Percentiles rank a stretch among this genome's conserved stretches.
Conservation (phyloP, 2,888 invertebrate species). For the Ornithoptera priamus region DNA sequence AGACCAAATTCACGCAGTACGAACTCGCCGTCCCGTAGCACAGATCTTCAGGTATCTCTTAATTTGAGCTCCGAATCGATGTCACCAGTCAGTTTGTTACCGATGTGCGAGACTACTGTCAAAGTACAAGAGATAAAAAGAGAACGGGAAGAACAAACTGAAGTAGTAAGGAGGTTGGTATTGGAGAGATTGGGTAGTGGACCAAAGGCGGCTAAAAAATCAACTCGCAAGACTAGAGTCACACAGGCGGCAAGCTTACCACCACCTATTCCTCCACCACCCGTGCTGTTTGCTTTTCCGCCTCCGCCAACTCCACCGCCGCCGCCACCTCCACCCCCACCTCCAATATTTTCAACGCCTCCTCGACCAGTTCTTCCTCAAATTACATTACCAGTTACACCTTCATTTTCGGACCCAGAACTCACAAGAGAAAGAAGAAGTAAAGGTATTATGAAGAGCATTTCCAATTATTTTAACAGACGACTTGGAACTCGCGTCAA, state of each 20-base stretch:
- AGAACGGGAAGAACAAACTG: slow-evolving; percentile 90
- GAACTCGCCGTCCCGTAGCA: slow-evolving; percentile 51
- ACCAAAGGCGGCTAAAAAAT: slow-evolving; percentile 45
- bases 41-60: slow-evolving; percentile 48
- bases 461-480: slow-evolving; percentile 90
- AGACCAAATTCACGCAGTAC: slow-evolving; percentile 49
- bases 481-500: slow-evolving; percentile 83
- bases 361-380: slow-evolving; percentile 51
- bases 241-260: slow-evolving; percentile 45
- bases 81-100: slow-evolving; percentile 63
- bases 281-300: slow-evolving; percentile 42
- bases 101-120: slow-evolving; percentile 72
- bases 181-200: slow-evolving; percentile 84
- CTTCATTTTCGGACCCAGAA: slow-evolving; percentile 81
- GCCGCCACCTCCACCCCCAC: slow-evolving; percentile 42
- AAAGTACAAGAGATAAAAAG: slow-evolving; percentile 88
- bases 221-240: slow-evolving; percentile 44
- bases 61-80: slow-evolving; percentile 54
- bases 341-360: slow-evolving; percentile 34
- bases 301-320: slow-evolving; percentile 40
- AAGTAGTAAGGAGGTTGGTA: slow-evolving; percentile 89
- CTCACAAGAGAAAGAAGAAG: slow-evolving; percentile 82
- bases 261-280: slow-evolving; percentile 57
- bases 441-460: slow-evolving; percentile 90
- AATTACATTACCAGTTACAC: slow-evolving; percentile 57